A percentile compares a stretch with the other conserved stretches of the same genome.
Evolutionary conservation across 2,797 vertebrate genomes (phyloP).

Genomic region (Notolepis coatsorum): DNA sequence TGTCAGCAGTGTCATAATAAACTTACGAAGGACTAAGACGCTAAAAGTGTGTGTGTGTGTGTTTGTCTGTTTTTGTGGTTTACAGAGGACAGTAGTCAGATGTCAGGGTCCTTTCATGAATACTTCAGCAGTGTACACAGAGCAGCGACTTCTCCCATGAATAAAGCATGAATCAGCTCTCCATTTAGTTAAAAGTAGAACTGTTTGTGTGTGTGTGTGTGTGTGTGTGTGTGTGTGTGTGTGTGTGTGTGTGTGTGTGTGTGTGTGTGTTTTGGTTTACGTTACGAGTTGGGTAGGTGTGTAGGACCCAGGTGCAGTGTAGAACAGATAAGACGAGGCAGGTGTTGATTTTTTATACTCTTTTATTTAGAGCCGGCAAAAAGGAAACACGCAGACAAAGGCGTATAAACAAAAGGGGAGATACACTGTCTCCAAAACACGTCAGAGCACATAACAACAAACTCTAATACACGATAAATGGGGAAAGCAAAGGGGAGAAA

Average conservation of each 20-base stretch:
- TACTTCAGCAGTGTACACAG: slow-evolving; percentile 61
- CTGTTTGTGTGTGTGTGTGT: slow-evolving; percentile 1
- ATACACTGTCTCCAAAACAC: too few relatives aligned
- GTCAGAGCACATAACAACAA: too few relatives aligned
- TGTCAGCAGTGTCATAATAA: too few relatives aligned
- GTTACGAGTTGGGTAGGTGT: background rate
- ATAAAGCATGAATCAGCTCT: slow-evolving; percentile 55
- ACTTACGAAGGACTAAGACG: too few relatives aligned
- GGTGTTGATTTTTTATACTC: too few relatives aligned
- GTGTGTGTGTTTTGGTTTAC: background rate
- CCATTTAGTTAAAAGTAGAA: background rate
- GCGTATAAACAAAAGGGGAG: too few relatives aligned
- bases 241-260: background rate
- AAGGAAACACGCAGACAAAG: too few relatives aligned
- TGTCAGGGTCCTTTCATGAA: slow-evolving; percentile 50
- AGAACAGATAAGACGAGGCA: too few relatives aligned
- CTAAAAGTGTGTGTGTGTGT: slow-evolving; percentile 8
- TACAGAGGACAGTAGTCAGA: slow-evolving; percentile 35
- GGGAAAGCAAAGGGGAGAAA: too few relatives aligned
- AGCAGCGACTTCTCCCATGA: slow-evolving; percentile 50
- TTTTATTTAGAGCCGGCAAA: too few relatives aligned
- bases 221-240: background rate
- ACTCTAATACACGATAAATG: too few relatives aligned
- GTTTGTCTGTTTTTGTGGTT: slow-evolving; percentile 6
- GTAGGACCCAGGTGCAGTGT: too few relatives aligned